phyloP scores from a whole-genome alignment of 2,888 invertebrate genomes.

The Thymelicus sylvestris region DNA sequence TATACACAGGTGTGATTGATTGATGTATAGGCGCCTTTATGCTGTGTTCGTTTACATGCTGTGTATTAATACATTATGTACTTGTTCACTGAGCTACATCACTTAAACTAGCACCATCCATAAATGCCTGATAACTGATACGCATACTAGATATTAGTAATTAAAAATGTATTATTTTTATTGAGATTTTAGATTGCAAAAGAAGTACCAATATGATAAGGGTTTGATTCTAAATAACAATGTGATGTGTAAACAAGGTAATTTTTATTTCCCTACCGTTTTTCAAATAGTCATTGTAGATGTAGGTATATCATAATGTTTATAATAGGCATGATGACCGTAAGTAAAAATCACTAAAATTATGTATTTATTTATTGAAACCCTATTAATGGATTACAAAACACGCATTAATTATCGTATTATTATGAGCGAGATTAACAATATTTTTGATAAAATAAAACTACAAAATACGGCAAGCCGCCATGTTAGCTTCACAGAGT shows the following conservation, averaged over 20 bases:
- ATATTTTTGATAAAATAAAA: too few relatives aligned
- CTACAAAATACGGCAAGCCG: too few relatives aligned
- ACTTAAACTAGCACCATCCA: conserved; percentile 46
- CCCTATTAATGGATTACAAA: too few relatives aligned
- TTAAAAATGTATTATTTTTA: conserved; percentile 26
- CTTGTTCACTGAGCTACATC: conserved; percentile 43
- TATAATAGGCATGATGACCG: too few relatives aligned
- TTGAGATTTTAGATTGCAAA: conserved; percentile 34
- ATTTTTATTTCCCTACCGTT: conserved; percentile 15
- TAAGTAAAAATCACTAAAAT: too few relatives aligned
- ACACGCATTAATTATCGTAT: too few relatives aligned
- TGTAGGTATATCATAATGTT: too few relatives aligned
- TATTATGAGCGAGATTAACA: too few relatives aligned
- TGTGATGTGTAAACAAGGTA: conserved; percentile 22
- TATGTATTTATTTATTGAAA: too few relatives aligned
- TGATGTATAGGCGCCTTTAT: conserved; percentile 26
- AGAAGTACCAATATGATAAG: conserved; percentile 24
- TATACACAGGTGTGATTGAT: neutral
- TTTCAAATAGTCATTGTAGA: neutral
- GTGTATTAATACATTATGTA: conserved; percentile 30
- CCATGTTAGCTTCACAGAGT: too few relatives aligned
- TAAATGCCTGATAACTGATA: conserved; percentile 54
- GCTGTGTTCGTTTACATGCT: conserved; percentile 19
- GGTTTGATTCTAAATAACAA: conserved; percentile 34
- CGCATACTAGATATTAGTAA: conserved; percentile 52